A percentile compares a stretch with the other conserved stretches of the same genome.
Conservation (phyloP, 2,113 vertebrate species). For the Piliocolobus tephrosceles region DNA sequence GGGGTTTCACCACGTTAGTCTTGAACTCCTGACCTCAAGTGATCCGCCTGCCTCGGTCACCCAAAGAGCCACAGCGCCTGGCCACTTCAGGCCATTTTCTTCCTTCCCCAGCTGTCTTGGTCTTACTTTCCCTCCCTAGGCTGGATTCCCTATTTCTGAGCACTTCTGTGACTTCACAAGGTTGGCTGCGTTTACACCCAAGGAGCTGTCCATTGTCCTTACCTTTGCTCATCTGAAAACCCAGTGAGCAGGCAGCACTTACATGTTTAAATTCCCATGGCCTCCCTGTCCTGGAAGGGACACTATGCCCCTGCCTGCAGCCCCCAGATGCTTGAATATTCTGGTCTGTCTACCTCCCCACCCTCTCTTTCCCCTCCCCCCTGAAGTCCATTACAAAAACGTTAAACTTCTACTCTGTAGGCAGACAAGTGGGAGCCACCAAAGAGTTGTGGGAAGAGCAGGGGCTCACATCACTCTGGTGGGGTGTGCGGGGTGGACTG, state of each 20-base stretch:
- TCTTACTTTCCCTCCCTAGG: neutral
- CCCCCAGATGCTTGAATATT: too few relatives aligned
- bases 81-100: too few relatives aligned
- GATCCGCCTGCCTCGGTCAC: too few relatives aligned
- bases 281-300: neutral
- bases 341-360: neutral
- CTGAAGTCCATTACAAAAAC: neutral
- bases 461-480: fast-evolving
- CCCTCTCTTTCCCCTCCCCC: neutral
- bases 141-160: neutral
- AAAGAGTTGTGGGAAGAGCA: neutral
- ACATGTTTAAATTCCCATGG: neutral
- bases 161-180: neutral
- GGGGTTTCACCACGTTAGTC: too few relatives aligned
- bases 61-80: too few relatives aligned
- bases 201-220: conserved; percentile 61
- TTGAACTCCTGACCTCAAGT: too few relatives aligned
- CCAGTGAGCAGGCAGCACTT: neutral
- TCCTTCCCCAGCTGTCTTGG: neutral
- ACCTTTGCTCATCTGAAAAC: neutral
- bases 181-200: neutral
- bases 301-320: neutral
- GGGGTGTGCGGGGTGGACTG: neutral
- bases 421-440: neutral
- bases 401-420: neutral